Conservation (phyloP, 2,888 invertebrate species). For the Calameuta filiformis region DNA sequence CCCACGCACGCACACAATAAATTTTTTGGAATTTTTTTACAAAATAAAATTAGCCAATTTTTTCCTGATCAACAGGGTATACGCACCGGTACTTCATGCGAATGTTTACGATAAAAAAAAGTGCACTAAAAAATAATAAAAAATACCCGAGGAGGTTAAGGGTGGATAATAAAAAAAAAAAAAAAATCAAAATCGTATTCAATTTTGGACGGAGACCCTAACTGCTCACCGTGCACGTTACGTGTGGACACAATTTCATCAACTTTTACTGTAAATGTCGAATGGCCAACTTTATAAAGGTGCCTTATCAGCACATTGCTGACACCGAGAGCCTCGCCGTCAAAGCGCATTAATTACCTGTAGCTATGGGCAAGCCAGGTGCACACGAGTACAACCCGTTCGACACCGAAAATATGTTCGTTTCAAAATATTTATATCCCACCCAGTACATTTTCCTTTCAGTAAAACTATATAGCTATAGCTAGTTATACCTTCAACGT, state of each 20-base stretch:
- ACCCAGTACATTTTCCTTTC: neutral
- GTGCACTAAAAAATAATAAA: neutral
- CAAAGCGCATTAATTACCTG: slow-evolving; percentile 4
- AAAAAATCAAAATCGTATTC: neutral
- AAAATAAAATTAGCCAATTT: neutral
- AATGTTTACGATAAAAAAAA: neutral
- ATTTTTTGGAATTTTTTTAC: neutral
- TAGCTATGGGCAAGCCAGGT: neutral
- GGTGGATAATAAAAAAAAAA: neutral
- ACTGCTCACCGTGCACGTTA: neutral
- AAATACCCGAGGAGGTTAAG: neutral
- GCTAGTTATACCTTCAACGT: neutral
- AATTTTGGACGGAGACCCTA: neutral
- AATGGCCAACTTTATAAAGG: slow-evolving; percentile 6
- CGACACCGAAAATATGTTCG: neutral
- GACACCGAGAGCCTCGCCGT: slow-evolving; percentile 2
- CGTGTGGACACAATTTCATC: slow-evolving; percentile 37
- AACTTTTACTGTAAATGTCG: slow-evolving; percentile 29
- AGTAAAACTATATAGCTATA: neutral
- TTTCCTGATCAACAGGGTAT: neutral
- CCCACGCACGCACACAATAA: neutral
- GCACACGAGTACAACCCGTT: neutral
- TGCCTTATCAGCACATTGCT: slow-evolving; percentile 26
- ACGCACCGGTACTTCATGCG: neutral
- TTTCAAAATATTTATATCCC: neutral